phyloP scores from a whole-genome alignment of 2,113 vertebrate species.

The Nothoprocta perdicaria region DNA sequence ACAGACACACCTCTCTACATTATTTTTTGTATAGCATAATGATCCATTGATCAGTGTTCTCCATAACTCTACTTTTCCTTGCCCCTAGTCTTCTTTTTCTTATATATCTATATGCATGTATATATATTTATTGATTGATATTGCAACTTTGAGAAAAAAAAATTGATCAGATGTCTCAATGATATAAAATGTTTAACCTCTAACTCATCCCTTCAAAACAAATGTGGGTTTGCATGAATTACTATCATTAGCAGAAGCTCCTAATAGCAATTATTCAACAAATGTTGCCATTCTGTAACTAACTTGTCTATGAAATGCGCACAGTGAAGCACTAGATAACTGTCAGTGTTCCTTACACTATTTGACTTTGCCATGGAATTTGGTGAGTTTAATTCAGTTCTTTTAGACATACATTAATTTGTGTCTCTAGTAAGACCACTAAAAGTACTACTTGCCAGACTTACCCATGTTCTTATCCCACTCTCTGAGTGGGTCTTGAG shows the following conservation, averaged over 20 bases:
- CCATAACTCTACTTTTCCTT: background rate
- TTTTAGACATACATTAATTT: background rate
- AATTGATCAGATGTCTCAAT: background rate
- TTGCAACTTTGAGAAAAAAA: background rate
- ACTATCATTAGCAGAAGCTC: background rate
- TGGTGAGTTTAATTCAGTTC: background rate
- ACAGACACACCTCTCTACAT: background rate
- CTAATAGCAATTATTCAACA: conserved; percentile 38
- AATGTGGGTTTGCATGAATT: conserved; percentile 14
- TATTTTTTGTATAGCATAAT: accelerated
- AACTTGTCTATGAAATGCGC: background rate
- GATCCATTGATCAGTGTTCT: background rate
- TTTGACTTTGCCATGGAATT: background rate
- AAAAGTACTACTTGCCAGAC: background rate
- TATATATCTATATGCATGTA: background rate
- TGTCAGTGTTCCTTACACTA: background rate
- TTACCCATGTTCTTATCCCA: background rate
- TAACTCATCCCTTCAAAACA: conserved; percentile 36
- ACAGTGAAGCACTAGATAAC: background rate
- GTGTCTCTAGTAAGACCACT: background rate
- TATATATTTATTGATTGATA: conserved; percentile 15
- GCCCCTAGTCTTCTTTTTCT: background rate
- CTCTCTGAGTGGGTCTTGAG: background rate
- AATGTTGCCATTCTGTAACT: conserved; percentile 4
- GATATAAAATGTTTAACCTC: conserved; percentile 15